Evolutionary conservation across 2,797 vertebrate genomes (phyloP).

Genomic region (Cyprinella venusta): DNA sequence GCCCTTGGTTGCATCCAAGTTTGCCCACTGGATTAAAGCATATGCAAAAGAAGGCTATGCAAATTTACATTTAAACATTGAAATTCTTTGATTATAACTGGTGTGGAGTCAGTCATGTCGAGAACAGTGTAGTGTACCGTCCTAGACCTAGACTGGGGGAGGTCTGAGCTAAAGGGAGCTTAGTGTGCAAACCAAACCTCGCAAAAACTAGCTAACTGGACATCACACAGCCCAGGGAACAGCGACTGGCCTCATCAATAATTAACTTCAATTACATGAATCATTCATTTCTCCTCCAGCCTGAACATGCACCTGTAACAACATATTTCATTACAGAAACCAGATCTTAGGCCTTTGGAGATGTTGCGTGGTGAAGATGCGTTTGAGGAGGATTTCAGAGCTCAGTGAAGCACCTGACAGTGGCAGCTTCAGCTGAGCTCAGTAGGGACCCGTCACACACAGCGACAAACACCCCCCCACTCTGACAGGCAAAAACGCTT

Average conservation of each 20-base stretch:
- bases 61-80: background rate
- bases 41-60: background rate
- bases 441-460: constrained; percentile 35
- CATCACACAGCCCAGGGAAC: constrained; percentile 45
- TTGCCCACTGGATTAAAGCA: background rate
- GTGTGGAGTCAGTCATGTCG: background rate
- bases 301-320: constrained; percentile 57
- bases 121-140: background rate
- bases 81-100: background rate
- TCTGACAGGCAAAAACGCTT: constrained; percentile 36
- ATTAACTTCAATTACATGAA: constrained; percentile 59
- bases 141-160: background rate
- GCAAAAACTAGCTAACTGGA: constrained; percentile 31
- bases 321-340: constrained; percentile 58
- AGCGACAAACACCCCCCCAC: constrained; percentile 34
- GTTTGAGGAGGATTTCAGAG: constrained; percentile 56
- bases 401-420: constrained; percentile 67
- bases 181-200: constrained; percentile 6
- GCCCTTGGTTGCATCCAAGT: background rate
- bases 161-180: background rate
- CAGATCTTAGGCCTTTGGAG: constrained; percentile 60
- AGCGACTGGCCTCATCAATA: constrained; percentile 56
- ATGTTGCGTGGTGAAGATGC: constrained; percentile 57
- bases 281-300: constrained; percentile 55
- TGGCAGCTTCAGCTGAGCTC: constrained; percentile 49